These are phyloP conservation scores for Neoarius graeffei DNA, from an alignment of 2,113 vertebrate species.

Conservation along the genomic window DNA sequence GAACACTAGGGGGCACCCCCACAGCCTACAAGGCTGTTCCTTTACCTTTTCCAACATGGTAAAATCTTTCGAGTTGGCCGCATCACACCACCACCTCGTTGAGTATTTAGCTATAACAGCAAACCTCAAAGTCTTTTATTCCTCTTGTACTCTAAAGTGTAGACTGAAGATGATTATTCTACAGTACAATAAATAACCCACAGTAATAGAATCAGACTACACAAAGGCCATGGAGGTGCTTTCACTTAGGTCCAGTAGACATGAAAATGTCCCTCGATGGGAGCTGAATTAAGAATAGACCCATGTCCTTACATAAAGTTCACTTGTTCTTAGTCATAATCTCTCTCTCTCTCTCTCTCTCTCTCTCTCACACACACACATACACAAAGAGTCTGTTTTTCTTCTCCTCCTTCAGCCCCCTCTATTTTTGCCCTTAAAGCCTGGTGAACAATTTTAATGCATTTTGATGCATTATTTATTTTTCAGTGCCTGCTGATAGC, in stretches of 20 bases:
- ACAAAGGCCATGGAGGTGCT: conserved; percentile 28
- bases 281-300: conserved; percentile 16
- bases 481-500: conserved; percentile 71
- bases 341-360: conserved; percentile 8
- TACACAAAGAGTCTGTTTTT: neutral
- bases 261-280: neutral
- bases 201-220: conserved; percentile 4
- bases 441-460: conserved; percentile 76
- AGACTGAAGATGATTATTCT: neutral
- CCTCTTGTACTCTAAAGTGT: neutral
- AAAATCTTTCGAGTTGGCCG: neutral
- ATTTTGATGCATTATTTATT: conserved; percentile 76
- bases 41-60: neutral
- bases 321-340: conserved; percentile 53
- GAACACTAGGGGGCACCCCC: too few relatives aligned
- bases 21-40: too few relatives aligned
- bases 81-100: neutral
- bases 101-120: neutral
- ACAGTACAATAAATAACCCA: neutral
- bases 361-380: conserved; percentile 6
- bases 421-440: conserved; percentile 67
- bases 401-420: conserved; percentile 28
- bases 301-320: conserved; percentile 56
- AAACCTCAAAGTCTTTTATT: neutral
- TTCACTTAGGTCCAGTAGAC: conserved; percentile 18